Conservation (phyloP, 2,797 vertebrate genomes). For the Steatocranus sp. region DNA sequence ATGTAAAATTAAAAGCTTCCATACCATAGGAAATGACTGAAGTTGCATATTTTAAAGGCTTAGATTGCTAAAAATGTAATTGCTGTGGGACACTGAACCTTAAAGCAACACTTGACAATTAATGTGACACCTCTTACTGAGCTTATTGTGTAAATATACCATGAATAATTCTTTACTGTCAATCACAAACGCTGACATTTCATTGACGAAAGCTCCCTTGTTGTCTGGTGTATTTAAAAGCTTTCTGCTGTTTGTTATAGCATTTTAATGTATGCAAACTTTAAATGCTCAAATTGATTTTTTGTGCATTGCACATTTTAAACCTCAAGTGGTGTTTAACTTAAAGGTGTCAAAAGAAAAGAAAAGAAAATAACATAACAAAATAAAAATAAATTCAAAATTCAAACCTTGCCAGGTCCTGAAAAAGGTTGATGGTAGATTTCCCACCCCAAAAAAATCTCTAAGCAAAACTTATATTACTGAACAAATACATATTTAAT, state of each 20-base stretch:
- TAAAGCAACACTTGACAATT: background rate
- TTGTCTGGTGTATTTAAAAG: background rate
- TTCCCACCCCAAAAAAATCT: accelerated
- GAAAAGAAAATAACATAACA: accelerated
- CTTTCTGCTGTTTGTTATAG: background rate
- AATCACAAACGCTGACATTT: background rate
- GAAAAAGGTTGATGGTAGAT: background rate
- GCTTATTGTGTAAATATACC: background rate
- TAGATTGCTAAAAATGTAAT: background rate
- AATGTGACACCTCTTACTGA: background rate
- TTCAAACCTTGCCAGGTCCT: background rate
- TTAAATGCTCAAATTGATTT: background rate
- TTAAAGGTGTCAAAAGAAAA: background rate
- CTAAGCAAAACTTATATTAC: background rate
- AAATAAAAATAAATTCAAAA: background rate
- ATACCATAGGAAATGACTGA: background rate
- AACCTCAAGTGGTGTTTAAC: background rate
- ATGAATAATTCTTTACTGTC: background rate
- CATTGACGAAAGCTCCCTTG: background rate
- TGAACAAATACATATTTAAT: background rate
- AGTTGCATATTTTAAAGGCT: background rate
- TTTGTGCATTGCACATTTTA: background rate
- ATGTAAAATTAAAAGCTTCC: background rate
- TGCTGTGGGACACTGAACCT: background rate
- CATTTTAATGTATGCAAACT: background rate